These are phyloP conservation scores for Rousettus leschenaultii DNA, from an alignment of 2,113 vertebrate species.

Conservation along the genomic window DNA sequence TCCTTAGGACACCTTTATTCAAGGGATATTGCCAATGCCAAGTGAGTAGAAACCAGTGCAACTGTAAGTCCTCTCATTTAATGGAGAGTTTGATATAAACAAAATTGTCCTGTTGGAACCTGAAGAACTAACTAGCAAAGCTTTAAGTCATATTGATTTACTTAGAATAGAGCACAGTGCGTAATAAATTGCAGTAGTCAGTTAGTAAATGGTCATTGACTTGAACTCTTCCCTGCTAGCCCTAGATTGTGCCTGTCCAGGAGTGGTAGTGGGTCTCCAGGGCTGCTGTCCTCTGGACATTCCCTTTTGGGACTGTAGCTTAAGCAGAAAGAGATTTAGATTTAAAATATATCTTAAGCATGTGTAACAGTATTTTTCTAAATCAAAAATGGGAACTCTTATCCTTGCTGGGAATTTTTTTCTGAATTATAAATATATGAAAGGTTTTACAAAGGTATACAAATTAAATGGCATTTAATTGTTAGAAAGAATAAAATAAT, in stretches of 20 bases:
- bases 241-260: neutral
- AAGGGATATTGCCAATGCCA: neutral
- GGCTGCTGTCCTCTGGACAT: neutral
- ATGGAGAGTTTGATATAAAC: neutral
- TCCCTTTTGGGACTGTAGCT: neutral
- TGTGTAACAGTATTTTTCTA: neutral
- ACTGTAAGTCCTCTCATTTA: neutral
- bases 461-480: slow-evolving; percentile 63
- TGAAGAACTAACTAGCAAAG: neutral
- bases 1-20: neutral
- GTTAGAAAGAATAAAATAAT: slow-evolving; percentile 57
- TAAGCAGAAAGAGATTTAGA: neutral
- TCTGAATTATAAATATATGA: slow-evolving; percentile 36
- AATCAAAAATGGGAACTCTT: neutral
- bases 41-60: neutral
- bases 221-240: neutral
- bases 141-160: neutral
- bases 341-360: neutral
- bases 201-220: neutral
- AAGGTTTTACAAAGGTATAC: slow-evolving; percentile 51
- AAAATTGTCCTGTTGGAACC: neutral
- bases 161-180: neutral
- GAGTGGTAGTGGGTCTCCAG: neutral
- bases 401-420: neutral
- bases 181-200: neutral